phyloP scores from a whole-genome alignment of 2,888 invertebrate species.

The Catocala sponsa region DNA sequence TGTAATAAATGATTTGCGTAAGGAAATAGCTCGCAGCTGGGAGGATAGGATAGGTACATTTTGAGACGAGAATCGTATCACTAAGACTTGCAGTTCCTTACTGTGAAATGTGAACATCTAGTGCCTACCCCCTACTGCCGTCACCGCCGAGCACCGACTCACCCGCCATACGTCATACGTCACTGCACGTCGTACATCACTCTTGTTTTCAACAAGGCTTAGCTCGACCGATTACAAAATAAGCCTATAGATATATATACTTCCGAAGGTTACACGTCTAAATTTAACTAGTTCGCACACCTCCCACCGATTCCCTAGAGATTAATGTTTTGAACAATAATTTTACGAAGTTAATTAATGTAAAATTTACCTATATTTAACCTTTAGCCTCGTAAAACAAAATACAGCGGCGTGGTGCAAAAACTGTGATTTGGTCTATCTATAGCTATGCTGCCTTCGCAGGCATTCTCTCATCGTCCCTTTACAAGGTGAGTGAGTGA shows the following conservation, averaged over 20 bases:
- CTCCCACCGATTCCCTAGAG: slow-evolving; percentile 33
- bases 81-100: slow-evolving; percentile 30
- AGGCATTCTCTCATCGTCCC: slow-evolving; percentile 37
- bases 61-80: slow-evolving; percentile 34
- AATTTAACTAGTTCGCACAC: slow-evolving; percentile 33
- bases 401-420: slow-evolving; percentile 39
- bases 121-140: slow-evolving; percentile 37
- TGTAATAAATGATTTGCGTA: slow-evolving; percentile 30
- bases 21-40: slow-evolving; percentile 24
- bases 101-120: slow-evolving; percentile 33
- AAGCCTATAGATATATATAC: slow-evolving; percentile 30
- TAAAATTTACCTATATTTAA: slow-evolving; percentile 40
- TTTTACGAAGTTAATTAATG: slow-evolving; percentile 32
- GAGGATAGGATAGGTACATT: slow-evolving; percentile 26
- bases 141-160: slow-evolving; percentile 16
- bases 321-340: slow-evolving; percentile 39
- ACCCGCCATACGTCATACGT: slow-evolving; percentile 9
- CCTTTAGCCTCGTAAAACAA: slow-evolving; percentile 29
- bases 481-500: slow-evolving; percentile 25
- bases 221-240: slow-evolving; percentile 26
- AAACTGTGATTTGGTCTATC: slow-evolving; percentile 40
- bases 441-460: slow-evolving; percentile 32
- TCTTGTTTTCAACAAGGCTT: slow-evolving; percentile 40
- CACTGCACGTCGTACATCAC: slow-evolving; percentile 34
- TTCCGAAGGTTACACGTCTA: slow-evolving; percentile 28